Conservation (phyloP, 2,113 vertebrate species). For the Tachysurus fulvidraco region DNA sequence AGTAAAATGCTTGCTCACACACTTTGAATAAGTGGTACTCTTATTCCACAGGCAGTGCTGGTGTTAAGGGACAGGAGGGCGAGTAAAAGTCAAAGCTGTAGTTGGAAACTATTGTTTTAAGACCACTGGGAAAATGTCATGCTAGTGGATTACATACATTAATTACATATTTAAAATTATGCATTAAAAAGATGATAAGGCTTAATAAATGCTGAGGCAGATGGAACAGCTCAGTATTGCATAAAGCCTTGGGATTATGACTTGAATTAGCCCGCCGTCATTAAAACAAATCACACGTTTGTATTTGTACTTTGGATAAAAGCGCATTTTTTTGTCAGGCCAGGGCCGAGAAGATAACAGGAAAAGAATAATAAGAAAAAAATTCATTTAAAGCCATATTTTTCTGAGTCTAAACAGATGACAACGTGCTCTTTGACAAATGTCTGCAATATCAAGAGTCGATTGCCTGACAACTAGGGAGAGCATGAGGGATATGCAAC, state of each 20-base stretch:
- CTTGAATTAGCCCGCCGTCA: slow-evolving; percentile 35
- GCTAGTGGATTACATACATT: slow-evolving; percentile 43
- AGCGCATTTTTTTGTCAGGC: not conserved
- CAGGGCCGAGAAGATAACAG: slow-evolving; percentile 39
- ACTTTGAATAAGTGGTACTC: slow-evolving; percentile 29
- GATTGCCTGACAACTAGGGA: slow-evolving; percentile 50
- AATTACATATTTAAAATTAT: slow-evolving; percentile 43
- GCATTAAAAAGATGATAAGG: slow-evolving; percentile 37
- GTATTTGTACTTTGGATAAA: slow-evolving; percentile 40
- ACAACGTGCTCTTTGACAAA: slow-evolving; percentile 52
- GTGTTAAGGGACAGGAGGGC: slow-evolving; percentile 39
- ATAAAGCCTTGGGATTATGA: slow-evolving; percentile 37
- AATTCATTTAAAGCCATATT: slow-evolving; percentile 48
- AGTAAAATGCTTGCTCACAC: slow-evolving; percentile 21
- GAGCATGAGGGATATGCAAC: slow-evolving; percentile 46
- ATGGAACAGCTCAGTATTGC: slow-evolving; percentile 32
- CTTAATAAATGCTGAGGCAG: slow-evolving; percentile 42
- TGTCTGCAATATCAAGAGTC: slow-evolving; percentile 55
- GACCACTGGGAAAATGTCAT: slow-evolving; percentile 35
- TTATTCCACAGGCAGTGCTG: slow-evolving; percentile 27
- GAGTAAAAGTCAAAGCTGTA: slow-evolving; percentile 44
- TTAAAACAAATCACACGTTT: slow-evolving; percentile 35
- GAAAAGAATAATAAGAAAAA: slow-evolving; percentile 41
- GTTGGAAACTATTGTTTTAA: slow-evolving; percentile 26
- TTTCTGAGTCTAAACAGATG: slow-evolving; percentile 49